Conservation (phyloP, 2,113 vertebrate species). For the Anoplopoma fimbria region DNA sequence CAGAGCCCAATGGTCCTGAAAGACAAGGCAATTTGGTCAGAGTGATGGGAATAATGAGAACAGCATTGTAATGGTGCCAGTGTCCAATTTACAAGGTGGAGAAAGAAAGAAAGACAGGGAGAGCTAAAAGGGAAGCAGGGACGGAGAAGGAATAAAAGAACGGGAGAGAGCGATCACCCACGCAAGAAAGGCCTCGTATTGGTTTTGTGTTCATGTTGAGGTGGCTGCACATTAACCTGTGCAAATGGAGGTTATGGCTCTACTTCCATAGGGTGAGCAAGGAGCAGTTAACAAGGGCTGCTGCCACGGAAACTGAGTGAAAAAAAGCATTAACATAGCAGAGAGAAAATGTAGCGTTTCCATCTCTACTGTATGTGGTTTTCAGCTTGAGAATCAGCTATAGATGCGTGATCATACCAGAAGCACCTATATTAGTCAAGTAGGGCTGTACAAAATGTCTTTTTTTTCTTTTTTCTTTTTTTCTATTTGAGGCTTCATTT, state of each 20-base stretch:
- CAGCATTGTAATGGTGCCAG: constrained; percentile 77
- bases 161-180: constrained; percentile 64
- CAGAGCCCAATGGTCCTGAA: constrained; percentile 82
- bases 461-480: too few relatives aligned
- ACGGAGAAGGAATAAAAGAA: constrained; percentile 46
- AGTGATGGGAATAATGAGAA: constrained; percentile 82
- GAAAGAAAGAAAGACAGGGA: constrained; percentile 27
- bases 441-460: too few relatives aligned
- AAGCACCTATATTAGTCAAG: not conserved
- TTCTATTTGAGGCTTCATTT: too few relatives aligned
- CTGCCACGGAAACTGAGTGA: constrained; percentile 44
- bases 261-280: constrained; percentile 58
- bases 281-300: constrained; percentile 64
- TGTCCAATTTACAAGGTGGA: constrained; percentile 73
- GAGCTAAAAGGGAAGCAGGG: constrained; percentile 40
- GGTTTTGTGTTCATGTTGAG: constrained; percentile 73
- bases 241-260: constrained; percentile 82
- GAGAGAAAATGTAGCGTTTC: constrained; percentile 34
- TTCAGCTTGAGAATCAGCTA: constrained; percentile 36
- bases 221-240: constrained; percentile 84
- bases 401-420: constrained; percentile 16
- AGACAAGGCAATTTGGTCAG: constrained; percentile 85
- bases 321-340: constrained; percentile 34
- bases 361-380: constrained; percentile 18
- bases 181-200: constrained; percentile 66